Evolutionary conservation across 2,888 invertebrate species (phyloP), one percentile per base, ranked within the genome.

Genomic region (Pristionchus arcanus): DNA sequence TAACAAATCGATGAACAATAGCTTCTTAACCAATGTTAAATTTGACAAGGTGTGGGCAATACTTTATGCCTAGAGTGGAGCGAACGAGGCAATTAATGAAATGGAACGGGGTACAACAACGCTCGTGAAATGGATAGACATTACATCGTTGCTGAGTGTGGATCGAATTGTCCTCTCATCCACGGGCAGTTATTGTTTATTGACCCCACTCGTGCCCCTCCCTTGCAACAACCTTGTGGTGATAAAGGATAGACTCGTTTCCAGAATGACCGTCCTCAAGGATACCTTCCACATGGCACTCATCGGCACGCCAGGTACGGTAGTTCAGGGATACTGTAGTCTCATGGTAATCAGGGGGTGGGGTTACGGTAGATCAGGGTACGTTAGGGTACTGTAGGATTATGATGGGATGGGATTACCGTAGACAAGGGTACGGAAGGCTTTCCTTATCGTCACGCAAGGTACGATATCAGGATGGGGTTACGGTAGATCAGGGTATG

Each of bases 241-340:
- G 59, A 59, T 59, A 59, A 11, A n/a, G 25, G 25, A 63, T 25
- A n/a, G 63, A 63, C 63, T 28, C 77, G 31, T 77, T 77, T 74
- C 28, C 81, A 81, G 81, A 53, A 87, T 87, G 87, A 87, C 87
- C 53, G 87, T 87, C 9, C 87, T 87, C 66, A 87, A 68, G 87
- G 87, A 87, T 49, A 87, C 87, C 28, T 68, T 68, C 53, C 87
- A 87, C 31, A 68, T 87, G 66, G 66, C 87, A 34, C 49, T 68
- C 42, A 34, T 87, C 28, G 68, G 49, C 42, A 87, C 66, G 21
- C 53, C 87, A 66, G 87, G 87, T 87, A 68, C 87, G 28, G 5
- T 21, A 63, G n/a, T 9, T n/a, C n/a, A n/a, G n/a, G n/a, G n/a
- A n/a, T n/a, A n/a, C n/a, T n/a, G n/a, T n/a, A n/a, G n/a, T n/a